These are phyloP conservation scores for Aurelia coerulea DNA, from an alignment of 30 jellyfish, hydroid and myxozoan species.

Conservation along the genomic window DNA sequence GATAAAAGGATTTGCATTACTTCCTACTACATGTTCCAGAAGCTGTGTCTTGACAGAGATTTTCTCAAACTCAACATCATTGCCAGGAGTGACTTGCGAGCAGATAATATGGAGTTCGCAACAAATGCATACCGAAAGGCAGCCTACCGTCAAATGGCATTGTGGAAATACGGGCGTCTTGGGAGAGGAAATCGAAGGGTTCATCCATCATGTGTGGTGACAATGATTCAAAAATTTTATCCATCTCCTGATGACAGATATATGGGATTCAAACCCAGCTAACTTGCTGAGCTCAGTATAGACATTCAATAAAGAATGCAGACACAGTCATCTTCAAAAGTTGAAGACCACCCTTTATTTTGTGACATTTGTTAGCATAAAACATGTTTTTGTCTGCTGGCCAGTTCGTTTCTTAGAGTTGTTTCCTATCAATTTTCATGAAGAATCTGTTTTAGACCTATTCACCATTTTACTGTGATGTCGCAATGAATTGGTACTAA, in stretches of 20 bases:
- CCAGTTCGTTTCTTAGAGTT: too few relatives aligned
- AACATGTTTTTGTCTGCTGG: too few relatives aligned
- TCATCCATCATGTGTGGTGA: constrained; percentile 25
- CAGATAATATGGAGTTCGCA: constrained; percentile 21
- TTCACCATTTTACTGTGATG: too few relatives aligned
- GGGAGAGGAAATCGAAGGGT: constrained; percentile 34
- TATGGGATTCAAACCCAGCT: constrained; percentile 32
- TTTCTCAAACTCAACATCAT: background rate
- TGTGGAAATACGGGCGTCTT: constrained; percentile 33
- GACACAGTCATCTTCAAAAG: background rate
- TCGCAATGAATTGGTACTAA: too few relatives aligned
- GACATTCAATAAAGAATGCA: background rate
- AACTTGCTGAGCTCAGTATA: background rate
- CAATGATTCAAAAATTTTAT: background rate
- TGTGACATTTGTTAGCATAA: too few relatives aligned
- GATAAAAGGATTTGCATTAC: constrained; percentile 7
- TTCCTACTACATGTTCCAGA: background rate
- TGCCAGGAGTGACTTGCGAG: constrained; percentile 39
- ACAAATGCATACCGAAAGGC: constrained; percentile 20
- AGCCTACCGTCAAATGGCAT: constrained; percentile 29
- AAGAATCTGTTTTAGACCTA: too few relatives aligned
- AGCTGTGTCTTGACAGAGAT: constrained; percentile 35
- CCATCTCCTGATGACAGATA: constrained; percentile 11
- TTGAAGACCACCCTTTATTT: background rate
- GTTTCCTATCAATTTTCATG: too few relatives aligned